phyloP scores from a whole-genome alignment of 2,113 vertebrate species.

The Tupaia chinensis region DNA sequence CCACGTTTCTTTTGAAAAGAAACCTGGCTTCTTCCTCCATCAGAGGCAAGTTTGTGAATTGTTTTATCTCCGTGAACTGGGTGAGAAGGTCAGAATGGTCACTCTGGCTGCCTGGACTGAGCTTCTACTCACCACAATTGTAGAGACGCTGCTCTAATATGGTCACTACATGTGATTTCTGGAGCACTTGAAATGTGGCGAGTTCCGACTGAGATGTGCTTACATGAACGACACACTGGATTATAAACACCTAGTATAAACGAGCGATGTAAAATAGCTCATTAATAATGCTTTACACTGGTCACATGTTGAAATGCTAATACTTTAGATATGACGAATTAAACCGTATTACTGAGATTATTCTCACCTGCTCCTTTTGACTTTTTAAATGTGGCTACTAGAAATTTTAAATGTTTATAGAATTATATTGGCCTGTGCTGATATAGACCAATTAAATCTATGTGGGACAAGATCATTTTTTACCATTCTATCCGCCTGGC shows the following conservation, averaged over 20 bases:
- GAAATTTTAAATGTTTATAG: not conserved
- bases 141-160: not conserved
- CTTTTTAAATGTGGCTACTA: not conserved
- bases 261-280: not conserved
- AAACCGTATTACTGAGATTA: slow-evolving; percentile 8
- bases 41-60: not conserved
- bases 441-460: not conserved
- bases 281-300: not conserved
- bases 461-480: not conserved
- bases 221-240: not conserved
- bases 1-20: not conserved
- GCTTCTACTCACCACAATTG: not conserved
- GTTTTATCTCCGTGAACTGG: not conserved
- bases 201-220: not conserved
- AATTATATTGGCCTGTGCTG: not conserved
- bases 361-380: not conserved
- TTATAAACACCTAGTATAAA: slow-evolving; percentile 6
- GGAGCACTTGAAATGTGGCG: not conserved
- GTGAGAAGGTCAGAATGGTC: not conserved
- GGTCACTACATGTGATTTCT: not conserved
- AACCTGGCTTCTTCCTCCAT: not conserved
- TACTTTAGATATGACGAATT: not conserved
- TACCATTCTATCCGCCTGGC: not conserved
- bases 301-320: not conserved
- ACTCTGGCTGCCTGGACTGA: not conserved